Base-by-base conservation (phyloP, 2,113 vertebrate species). In the Helogale parvula region DNA sequence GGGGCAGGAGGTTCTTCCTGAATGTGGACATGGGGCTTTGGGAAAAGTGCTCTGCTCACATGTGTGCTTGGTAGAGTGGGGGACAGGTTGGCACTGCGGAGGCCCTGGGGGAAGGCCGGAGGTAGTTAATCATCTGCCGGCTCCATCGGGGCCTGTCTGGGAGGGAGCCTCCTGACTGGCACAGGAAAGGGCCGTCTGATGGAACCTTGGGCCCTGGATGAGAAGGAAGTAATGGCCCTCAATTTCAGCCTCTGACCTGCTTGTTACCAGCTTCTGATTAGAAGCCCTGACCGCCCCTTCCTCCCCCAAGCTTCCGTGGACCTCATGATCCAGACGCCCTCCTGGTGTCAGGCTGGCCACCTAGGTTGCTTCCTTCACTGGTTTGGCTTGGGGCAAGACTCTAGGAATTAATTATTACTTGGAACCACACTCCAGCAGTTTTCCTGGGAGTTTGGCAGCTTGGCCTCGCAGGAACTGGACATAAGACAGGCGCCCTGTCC, bases 111-210 rank as follows among this genome's bases (percentile, higher is more conserved):
- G 57, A 50, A 94, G 57, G 89, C 41, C 79, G 3, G 3, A 10
- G 57, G 50, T 79, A 16, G 97, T 97, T 98, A 98, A 98, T 98
- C 47, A 96, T 94, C 11, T 84, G 31, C 76, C 65, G 88, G 90
- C 50, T 85, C 38, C 17, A 29, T 35, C 41, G 54, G 71, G 63
- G n/a, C 21, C 63, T 87, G 50, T 95, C 69, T 69, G 65, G 60
- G 33, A 74, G 65, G 71, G 14, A 16, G 81, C 23, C 54, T 76
- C 79, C 21, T 82, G n/a, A 29, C 54, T 66, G 88, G 71, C 52
- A 77, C 10, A 79, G 31, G 52, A 68, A 76, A 50, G 60, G 72
- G 21, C 65, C n/a, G 2, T 60, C 69, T 57, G 66, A 92, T 54
- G 66, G 60, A 87, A 54, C 71, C 21, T 86, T 77, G 69, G 16